These are phyloP conservation scores for Scelioninae gen. 2 DNA, from an alignment of 2,888 invertebrate species.

Conservation along the genomic window DNA sequence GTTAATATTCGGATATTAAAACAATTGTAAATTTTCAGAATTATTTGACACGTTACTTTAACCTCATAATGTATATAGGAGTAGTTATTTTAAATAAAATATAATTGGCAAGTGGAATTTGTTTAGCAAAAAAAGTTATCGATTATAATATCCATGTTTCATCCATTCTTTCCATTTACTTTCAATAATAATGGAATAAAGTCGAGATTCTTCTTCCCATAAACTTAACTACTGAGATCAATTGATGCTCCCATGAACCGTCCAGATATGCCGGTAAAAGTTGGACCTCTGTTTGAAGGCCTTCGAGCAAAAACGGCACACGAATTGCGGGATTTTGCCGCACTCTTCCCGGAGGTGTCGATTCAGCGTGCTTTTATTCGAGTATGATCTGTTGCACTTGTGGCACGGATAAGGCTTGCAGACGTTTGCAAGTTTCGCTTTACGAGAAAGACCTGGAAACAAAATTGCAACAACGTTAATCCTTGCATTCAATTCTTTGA, in stretches of 20 bases:
- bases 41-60: no score
- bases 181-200: not conserved
- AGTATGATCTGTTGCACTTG: constrained; percentile 68
- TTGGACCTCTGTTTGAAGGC: constrained; percentile 69
- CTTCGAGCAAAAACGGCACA: constrained; percentile 70
- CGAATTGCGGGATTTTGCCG: constrained; percentile 69
- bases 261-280: constrained; percentile 69
- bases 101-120: no score
- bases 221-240: constrained; percentile 27
- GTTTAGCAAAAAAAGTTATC: no score
- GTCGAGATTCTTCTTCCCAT: not conserved
- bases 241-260: constrained; percentile 61
- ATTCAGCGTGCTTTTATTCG: constrained; percentile 80
- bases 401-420: constrained; percentile 59
- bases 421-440: constrained; percentile 51
- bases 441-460: constrained; percentile 57
- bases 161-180: not conserved
- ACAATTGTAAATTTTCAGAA: no score
- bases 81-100: no score
- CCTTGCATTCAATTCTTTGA: not conserved
- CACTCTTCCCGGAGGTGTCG: constrained; percentile 74
- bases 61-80: no score
- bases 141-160: not conserved
- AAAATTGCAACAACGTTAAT: constrained; percentile 45
- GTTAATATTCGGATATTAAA: no score